Base-by-base conservation (phyloP, 2,797 vertebrate species). In the Podargus strigoides region DNA sequence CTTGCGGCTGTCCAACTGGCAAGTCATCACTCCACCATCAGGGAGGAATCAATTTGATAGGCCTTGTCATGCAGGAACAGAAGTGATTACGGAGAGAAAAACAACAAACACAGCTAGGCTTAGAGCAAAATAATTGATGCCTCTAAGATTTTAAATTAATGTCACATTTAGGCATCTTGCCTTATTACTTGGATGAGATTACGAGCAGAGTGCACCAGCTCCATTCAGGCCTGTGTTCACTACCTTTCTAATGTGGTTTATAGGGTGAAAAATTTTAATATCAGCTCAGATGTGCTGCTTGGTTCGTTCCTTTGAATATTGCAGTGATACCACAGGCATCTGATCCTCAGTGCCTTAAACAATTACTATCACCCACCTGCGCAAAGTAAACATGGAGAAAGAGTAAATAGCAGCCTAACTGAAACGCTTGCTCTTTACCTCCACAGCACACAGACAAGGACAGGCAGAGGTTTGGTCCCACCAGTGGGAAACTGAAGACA, bases 11-110 rank as follows among this genome's bases (percentile, higher is more conserved):
- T 60, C 92, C 9, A 13, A 21, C 50, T 22, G 23, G 74, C 81
- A 86, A 77, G 72, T 32, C 3, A 26, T 92, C n/a, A 17, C 76
- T 89, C 77, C 67, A 19, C 62, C 94, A 78, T 87, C 89, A 76
- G 63, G 37, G 34, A 90, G n/a, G 60, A 91, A 94, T 90, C 70
- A 73, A 23, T 70, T 36, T 89, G 88, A 85, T 87, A 73, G 64
- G 70, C 28, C 42, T 87, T 91, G 90, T 91, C 95, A 96, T 14
- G 4, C 53, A 73, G 56, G 28, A 58, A 82, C 72, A 91, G 6
- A 75, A 69, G 55, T 53, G 28, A 70, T 90, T 91, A 86, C 58
- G 47, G 44, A 64, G 52, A 76, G 41, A 72, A 95, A 95, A 78
- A 12, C 69, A 89, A 58, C 42, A 77, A 92, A 72, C 7, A 89